Evolutionary conservation across 2,888 invertebrate genomes (phyloP), one percentile per base, ranked within the genome.

Genomic region (Coelinius sp.): DNA sequence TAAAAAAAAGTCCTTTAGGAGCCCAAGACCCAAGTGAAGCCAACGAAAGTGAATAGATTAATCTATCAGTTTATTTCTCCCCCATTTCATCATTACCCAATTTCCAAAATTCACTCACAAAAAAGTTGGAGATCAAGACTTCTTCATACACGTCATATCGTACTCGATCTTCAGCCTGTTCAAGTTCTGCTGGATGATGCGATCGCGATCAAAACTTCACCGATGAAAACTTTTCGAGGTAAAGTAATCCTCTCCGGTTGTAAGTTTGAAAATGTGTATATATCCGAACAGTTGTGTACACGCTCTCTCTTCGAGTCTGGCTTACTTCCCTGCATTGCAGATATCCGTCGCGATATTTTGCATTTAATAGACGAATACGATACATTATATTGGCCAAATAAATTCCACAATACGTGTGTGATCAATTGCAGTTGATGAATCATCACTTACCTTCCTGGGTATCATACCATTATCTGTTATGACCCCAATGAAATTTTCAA

Each of bases 271-370:
- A 35, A 27, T 25, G 14, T 31, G 20, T 27, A 56, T 56, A 56
- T 59, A 59, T 31, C 2, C 17, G 7, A 35, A 31, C 14, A 46
- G 46, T 44, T 63, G 70, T 63, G 38, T 70, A 70, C 49, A 70
- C 38, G 52, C 46, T 70, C 41, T 22, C 38, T 25, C 59, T 56
- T 56, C 63, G 63, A 63, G 7, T 44, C 41, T 22, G 25, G 41
- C 52, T 53, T 65, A 53, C 35, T 52, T 64, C 53, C 53, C 70
- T 70, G 70, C 70, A 70, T 65, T 70, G 70, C 70, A 35, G 70
- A 70, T 70, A 53, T 70, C 63, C 62, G 49, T 52, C 41, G 56
- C n/a, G 38, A 63, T 65, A 20, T 70, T 70, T 64, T 62, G 46
- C 35, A 68, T 44, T 68, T 68, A 59, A 59, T 27, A 20, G 27